Conservation (phyloP, 2,113 vertebrate genomes). For the Datnioides undecimradiatus region DNA sequence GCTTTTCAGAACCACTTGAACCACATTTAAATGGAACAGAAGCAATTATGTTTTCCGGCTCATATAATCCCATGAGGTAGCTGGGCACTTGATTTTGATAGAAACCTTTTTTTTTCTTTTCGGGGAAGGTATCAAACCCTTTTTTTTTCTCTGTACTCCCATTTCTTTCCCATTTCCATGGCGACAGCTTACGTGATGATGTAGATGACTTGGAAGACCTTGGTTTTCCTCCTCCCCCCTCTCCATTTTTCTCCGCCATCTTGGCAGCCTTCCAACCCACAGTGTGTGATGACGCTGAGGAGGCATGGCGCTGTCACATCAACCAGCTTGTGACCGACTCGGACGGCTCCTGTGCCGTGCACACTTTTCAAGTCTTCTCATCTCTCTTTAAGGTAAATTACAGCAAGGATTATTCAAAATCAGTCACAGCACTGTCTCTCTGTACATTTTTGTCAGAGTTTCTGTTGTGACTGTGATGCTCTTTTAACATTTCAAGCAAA, state of each 20-base stretch:
- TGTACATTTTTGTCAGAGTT: background rate
- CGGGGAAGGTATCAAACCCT: constrained; percentile 23
- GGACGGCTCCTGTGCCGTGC: constrained; percentile 96
- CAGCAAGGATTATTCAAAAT: background rate
- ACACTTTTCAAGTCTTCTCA: constrained; percentile 98
- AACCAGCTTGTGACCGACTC: constrained; percentile 96
- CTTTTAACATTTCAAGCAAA: background rate
- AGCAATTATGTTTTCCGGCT: background rate
- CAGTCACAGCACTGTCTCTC: too few relatives aligned
- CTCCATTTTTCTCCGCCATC: constrained; percentile 98
- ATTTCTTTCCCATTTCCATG: constrained; percentile 43
- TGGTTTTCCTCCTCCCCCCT: constrained; percentile 92
- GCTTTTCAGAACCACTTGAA: background rate
- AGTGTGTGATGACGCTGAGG: constrained; percentile 91
- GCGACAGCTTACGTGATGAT: constrained; percentile 90
- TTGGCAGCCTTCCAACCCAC: constrained; percentile 96
- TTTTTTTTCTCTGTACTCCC: constrained; percentile 29
- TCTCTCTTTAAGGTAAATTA: constrained; percentile 93
- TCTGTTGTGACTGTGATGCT: background rate
- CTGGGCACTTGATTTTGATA: constrained; percentile 1
- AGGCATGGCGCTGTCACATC: constrained; percentile 95
- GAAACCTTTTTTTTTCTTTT: background rate
- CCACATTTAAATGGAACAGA: background rate
- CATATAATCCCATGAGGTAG: background rate
- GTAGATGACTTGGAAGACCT: constrained; percentile 86